Conservation (phyloP, 2,888 invertebrate species). For the Deilephila porcellus region DNA sequence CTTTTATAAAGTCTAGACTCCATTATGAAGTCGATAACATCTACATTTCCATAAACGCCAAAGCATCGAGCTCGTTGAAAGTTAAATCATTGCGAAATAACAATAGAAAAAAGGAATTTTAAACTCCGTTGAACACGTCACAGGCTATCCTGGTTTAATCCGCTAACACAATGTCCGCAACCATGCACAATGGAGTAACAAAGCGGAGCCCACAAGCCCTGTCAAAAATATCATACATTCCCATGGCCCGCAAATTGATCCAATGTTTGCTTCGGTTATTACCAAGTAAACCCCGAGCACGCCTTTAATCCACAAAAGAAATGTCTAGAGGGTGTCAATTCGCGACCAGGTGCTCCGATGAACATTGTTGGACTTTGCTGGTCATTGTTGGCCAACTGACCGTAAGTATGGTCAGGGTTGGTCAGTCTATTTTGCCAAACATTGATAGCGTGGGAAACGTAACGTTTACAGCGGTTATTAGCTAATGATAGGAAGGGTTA, state of each 20-base stretch:
- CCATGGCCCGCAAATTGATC: conserved; percentile 73
- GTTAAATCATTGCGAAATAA: background rate
- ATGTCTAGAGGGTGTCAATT: conserved; percentile 71
- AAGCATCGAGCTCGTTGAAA: too few relatives aligned
- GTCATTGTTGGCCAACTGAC: conserved; percentile 80
- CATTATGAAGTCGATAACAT: too few relatives aligned
- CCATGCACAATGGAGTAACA: conserved; percentile 61
- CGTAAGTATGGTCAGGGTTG: conserved; percentile 73
- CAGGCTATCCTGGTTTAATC: conserved; percentile 52
- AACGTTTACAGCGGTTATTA: conserved; percentile 54
- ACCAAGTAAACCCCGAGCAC: conserved; percentile 69
- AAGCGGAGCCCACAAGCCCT: conserved; percentile 59
- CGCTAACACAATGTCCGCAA: conserved; percentile 63
- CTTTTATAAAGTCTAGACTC: too few relatives aligned
- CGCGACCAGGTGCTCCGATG: conserved; percentile 69
- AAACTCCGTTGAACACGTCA: conserved; percentile 31
- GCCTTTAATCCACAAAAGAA: conserved; percentile 70
- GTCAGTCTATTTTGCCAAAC: conserved; percentile 68
- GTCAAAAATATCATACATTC: conserved; percentile 80
- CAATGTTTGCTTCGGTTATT: conserved; percentile 77
- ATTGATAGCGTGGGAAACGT: conserved; percentile 73
- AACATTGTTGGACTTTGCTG: conserved; percentile 64
- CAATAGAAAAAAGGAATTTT: conserved; percentile 33
- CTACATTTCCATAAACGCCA: too few relatives aligned
- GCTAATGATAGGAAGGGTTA: conserved; percentile 23